A percentile compares a stretch with the other conserved stretches of the same genome.
Evolutionary conservation across 2,888 invertebrate genomes (phyloP).

Genomic region (Lithophane leautieri): DNA sequence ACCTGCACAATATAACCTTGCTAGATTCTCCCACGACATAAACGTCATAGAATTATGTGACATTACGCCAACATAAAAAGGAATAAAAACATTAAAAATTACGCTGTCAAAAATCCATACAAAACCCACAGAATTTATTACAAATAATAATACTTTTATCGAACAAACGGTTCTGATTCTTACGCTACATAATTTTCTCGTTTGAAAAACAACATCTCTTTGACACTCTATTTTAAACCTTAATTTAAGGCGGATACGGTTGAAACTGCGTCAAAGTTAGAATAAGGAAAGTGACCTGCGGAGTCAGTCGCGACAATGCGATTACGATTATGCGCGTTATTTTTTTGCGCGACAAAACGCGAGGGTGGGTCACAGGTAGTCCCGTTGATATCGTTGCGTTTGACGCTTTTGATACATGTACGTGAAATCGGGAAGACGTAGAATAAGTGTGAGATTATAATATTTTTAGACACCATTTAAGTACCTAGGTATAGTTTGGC

Average conservation of each 20-base stretch:
- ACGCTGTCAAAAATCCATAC: conserved; percentile 59
- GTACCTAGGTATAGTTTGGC: neutral
- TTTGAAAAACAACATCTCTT: conserved; percentile 60
- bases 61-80: conserved; percentile 41
- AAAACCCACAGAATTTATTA: conserved; percentile 63
- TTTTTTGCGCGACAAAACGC: conserved; percentile 73
- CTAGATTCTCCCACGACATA: conserved; percentile 50
- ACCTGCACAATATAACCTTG: neutral
- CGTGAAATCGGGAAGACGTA: conserved; percentile 4
- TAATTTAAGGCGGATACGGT: conserved; percentile 11
- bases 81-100: conserved; percentile 63
- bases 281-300: conserved; percentile 69
- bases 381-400: conserved; percentile 54
- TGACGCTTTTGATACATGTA: conserved; percentile 41
- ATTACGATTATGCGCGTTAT: conserved; percentile 73
- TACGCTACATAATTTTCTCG: conserved; percentile 67
- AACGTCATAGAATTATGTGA: conserved; percentile 43
- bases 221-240: conserved; percentile 35
- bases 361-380: conserved; percentile 67
- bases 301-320: conserved; percentile 71
- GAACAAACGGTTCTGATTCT: conserved; percentile 66
- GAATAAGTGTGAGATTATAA: neutral
- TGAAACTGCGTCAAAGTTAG: conserved; percentile 30
- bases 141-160: conserved; percentile 68
- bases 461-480: neutral